Evolutionary conservation across 23 tunicate species (phyloP).

Genomic region (Styela clava): DNA sequence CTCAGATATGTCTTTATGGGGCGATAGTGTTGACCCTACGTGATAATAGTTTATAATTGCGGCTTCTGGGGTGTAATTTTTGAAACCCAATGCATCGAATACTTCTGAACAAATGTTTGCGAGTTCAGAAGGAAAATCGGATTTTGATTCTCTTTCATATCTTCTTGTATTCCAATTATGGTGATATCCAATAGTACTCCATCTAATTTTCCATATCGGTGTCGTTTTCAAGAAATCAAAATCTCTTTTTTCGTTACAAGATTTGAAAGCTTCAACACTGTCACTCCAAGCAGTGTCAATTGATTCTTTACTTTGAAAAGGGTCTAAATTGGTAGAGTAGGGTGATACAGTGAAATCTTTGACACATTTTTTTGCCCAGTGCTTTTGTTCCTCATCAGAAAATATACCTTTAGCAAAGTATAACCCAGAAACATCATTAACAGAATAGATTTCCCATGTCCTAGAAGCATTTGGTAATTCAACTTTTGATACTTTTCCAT

Average conservation of each 20-base stretch:
- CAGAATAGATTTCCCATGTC: conserved; percentile 31
- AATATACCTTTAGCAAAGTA: conserved; percentile 64
- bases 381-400: conserved; percentile 29
- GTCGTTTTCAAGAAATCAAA: conserved; percentile 31
- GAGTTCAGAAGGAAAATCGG: conserved; percentile 47
- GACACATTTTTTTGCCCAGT: conserved; percentile 53
- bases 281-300: conserved; percentile 42
- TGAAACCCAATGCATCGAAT: conserved; percentile 44
- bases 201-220: conserved; percentile 85
- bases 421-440: conserved; percentile 58
- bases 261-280: background rate
- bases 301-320: background rate
- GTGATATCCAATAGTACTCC: conserved; percentile 96
- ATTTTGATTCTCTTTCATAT: conserved; percentile 30
- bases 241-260: background rate
- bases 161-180: conserved; percentile 93
- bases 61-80: conserved; percentile 75
- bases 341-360: conserved; percentile 37
- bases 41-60: conserved; percentile 92
- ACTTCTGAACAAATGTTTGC: conserved; percentile 30
- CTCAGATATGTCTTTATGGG: conserved; percentile 85
- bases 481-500: conserved; percentile 6
- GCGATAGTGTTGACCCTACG: conserved; percentile 60
- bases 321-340: conserved; percentile 44
- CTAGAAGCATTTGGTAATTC: background rate